phyloP scores from a whole-genome alignment of 2,888 invertebrate species.

The Sepioteuthis lessoniana region DNA sequence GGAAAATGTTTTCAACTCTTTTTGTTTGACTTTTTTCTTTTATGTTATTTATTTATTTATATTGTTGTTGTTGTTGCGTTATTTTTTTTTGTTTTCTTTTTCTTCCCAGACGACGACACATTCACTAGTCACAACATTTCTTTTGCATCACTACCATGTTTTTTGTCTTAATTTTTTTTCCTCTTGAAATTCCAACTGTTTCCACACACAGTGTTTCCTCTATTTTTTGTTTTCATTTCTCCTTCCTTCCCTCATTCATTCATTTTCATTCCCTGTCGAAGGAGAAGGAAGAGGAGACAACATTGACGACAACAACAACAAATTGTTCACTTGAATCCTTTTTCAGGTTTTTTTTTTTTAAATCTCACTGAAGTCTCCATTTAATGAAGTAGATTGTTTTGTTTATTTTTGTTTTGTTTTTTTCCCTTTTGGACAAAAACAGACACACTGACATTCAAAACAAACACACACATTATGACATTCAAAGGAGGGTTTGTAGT shows the following conservation, averaged over 20 bases:
- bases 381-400: no score
- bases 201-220: not conserved
- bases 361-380: no score
- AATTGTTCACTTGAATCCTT: not conserved
- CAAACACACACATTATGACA: not conserved
- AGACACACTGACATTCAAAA: not conserved
- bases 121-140: not conserved
- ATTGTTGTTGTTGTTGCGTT: not conserved
- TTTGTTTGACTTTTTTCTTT: no score
- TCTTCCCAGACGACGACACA: not conserved
- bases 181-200: not conserved
- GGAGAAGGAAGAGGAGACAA: not conserved
- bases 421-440: not conserved
- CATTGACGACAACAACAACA: not conserved
- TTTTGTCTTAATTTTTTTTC: not conserved
- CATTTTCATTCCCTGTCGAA: slow-evolving; percentile 11
- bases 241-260: not conserved
- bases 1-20: not conserved
- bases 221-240: not conserved
- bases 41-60: not conserved
- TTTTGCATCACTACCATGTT: not conserved
- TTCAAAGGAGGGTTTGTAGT: not conserved
- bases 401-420: not conserved
- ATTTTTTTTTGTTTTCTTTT: not conserved
- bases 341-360: not conserved